Evolutionary conservation across 2,888 invertebrate species (phyloP).

Genomic region (Stratiomys singularior): DNA sequence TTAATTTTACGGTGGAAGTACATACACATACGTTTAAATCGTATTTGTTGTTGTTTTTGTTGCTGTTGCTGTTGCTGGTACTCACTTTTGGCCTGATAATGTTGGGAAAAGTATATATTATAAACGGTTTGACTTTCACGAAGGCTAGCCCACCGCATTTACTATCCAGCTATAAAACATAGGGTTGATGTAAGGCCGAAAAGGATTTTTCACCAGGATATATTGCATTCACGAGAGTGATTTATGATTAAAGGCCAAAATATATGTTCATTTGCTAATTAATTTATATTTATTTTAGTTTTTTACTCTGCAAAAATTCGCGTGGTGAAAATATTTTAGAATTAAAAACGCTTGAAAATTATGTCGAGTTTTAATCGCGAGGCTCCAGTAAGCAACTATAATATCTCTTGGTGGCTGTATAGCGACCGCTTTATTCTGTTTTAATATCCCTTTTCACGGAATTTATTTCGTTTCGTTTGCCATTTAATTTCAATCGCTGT

Average conservation of each 20-base stretch:
- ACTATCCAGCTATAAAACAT: constrained; percentile 25
- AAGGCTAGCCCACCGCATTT: constrained; percentile 25
- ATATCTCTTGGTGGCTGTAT: too few species aligned
- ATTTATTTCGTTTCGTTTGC: too few species aligned
- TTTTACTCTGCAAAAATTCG: not conserved
- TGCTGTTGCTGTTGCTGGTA: not conserved
- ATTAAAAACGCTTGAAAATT: too few species aligned
- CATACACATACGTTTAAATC: not conserved
- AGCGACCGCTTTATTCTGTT: too few species aligned
- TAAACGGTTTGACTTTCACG: constrained; percentile 6
- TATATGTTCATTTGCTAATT: constrained; percentile 37
- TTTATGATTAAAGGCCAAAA: constrained; percentile 13
- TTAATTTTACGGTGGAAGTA: constrained; percentile 36
- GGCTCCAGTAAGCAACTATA: too few species aligned
- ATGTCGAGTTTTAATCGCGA: too few species aligned
- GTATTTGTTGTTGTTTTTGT: not conserved
- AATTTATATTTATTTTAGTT: constrained; percentile 33
- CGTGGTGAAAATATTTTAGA: not conserved
- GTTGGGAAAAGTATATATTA: constrained; percentile 10
- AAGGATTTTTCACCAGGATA: constrained; percentile 36
- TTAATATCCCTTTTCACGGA: too few species aligned
- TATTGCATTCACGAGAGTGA: constrained; percentile 19
- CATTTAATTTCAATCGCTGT: too few species aligned
- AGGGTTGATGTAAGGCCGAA: constrained; percentile 22
- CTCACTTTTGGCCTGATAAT: too few species aligned